A percentile compares a stretch with the other conserved stretches of the same genome.
Conservation (phyloP, 2,797 vertebrate genomes). For the Psittacula derbiana region DNA sequence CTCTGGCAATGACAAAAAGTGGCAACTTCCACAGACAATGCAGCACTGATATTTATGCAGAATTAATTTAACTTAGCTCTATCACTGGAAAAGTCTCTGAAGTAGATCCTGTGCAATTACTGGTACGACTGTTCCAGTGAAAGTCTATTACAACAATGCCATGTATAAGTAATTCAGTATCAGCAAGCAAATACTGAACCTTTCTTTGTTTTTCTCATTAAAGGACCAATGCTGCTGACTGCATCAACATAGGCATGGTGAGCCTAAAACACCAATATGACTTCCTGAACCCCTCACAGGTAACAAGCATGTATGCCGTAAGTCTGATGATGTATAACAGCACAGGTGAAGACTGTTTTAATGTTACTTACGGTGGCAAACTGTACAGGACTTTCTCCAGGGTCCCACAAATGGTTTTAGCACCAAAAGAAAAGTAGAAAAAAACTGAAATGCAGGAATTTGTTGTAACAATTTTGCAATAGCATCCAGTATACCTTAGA, state of each 20-base stretch:
- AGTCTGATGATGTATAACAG: background rate
- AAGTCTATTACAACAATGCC: fast-evolving
- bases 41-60: background rate
- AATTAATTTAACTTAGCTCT: background rate
- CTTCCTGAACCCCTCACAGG: background rate
- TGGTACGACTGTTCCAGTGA: background rate
- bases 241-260: background rate
- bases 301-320: background rate
- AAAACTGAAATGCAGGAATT: background rate
- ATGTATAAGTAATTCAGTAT: background rate
- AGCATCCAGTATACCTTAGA: background rate
- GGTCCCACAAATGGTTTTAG: background rate
- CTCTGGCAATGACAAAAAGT: background rate
- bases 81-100: background rate
- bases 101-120: background rate
- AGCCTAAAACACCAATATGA: background rate
- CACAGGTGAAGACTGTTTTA: background rate
- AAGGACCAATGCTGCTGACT: background rate
- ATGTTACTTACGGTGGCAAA: background rate
- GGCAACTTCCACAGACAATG: background rate
- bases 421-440: background rate
- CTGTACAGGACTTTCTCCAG: background rate
- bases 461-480: background rate
- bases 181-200: background rate
- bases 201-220: background rate